phyloP scores from a whole-genome alignment of 1,140 invertebrate genomes.

The Anadara kagoshimensis region DNA sequence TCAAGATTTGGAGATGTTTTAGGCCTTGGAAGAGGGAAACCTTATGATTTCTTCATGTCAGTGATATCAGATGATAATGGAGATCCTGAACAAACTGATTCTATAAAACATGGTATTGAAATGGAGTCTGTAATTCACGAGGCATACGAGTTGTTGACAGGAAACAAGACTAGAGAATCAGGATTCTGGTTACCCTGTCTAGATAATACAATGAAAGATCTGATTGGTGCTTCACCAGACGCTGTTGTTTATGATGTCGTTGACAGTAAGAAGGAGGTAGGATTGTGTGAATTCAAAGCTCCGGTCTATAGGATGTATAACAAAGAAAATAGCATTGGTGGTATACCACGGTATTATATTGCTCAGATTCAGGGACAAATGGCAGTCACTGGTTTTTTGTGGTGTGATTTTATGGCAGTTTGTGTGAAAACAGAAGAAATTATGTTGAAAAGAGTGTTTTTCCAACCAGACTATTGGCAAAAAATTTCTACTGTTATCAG shows the following conservation, averaged over 20 bases:
- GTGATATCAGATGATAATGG: constrained; percentile 39
- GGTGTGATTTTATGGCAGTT: constrained; percentile 66
- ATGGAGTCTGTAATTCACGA: constrained; percentile 50
- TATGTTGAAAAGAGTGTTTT: constrained; percentile 56
- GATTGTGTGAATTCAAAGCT: constrained; percentile 64
- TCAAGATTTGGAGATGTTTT: constrained; percentile 60
- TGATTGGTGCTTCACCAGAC: constrained; percentile 62
- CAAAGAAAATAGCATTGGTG: constrained; percentile 12
- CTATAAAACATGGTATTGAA: constrained; percentile 36
- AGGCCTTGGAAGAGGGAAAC: constrained; percentile 52
- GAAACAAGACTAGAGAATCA: constrained; percentile 38
- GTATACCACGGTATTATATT: constrained; percentile 62
- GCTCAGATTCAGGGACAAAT: constrained; percentile 67
- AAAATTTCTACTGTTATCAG: constrained; percentile 44
- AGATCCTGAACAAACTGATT: constrained; percentile 2
- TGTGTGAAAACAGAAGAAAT: constrained; percentile 56
- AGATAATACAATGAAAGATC: constrained; percentile 30
- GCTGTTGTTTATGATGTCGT: constrained; percentile 48
- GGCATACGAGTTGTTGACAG: constrained; percentile 44
- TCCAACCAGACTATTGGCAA: constrained; percentile 54
- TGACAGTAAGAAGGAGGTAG: constrained; percentile 31
- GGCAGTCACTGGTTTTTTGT: constrained; percentile 52
- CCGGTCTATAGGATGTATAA: constrained; percentile 52
- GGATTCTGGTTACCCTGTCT: constrained; percentile 53
- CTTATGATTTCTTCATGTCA: constrained; percentile 57